Evolutionary conservation across 2,797 vertebrate species (phyloP).

Genomic region (Scolopax bukidnonensis): DNA sequence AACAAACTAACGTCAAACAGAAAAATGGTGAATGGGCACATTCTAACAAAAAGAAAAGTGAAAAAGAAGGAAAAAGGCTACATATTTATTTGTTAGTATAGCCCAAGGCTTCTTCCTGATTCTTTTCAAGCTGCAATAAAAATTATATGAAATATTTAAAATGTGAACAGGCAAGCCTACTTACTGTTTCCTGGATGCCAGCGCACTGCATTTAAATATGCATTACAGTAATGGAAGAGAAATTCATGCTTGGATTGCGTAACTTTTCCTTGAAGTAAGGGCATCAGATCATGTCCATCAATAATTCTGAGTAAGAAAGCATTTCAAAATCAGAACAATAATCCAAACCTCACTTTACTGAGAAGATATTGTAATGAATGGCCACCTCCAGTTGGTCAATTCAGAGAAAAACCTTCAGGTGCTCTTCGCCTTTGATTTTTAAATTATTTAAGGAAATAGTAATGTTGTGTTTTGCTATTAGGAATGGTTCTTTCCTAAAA

Average conservation of each 20-base stretch:
- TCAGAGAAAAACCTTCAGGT: neutral
- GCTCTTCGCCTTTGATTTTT: neutral
- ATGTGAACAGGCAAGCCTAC: constrained; percentile 54
- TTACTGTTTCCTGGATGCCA: constrained; percentile 88
- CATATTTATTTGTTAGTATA: neutral
- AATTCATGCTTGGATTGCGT: constrained; percentile 86
- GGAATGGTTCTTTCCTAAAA: neutral
- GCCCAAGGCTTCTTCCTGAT: neutral
- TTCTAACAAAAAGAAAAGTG: neutral
- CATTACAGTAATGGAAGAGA: constrained; percentile 92
- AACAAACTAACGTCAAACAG: neutral
- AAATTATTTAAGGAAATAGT: neutral
- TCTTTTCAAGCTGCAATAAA: neutral
- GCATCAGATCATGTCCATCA: constrained; percentile 89
- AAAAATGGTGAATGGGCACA: neutral
- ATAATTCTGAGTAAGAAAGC: constrained; percentile 78
- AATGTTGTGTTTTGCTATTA: neutral
- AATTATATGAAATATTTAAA: constrained; percentile 8
- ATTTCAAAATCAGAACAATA: constrained; percentile 5
- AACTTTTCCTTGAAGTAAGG: constrained; percentile 79
- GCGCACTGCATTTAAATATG: constrained; percentile 86
- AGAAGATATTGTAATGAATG: neutral
- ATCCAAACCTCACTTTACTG: neutral
- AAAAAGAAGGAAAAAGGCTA: neutral
- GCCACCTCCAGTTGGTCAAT: neutral